Base-by-base conservation (phyloP, 2,113 vertebrate species). In the Toxotes jaculatrix region DNA sequence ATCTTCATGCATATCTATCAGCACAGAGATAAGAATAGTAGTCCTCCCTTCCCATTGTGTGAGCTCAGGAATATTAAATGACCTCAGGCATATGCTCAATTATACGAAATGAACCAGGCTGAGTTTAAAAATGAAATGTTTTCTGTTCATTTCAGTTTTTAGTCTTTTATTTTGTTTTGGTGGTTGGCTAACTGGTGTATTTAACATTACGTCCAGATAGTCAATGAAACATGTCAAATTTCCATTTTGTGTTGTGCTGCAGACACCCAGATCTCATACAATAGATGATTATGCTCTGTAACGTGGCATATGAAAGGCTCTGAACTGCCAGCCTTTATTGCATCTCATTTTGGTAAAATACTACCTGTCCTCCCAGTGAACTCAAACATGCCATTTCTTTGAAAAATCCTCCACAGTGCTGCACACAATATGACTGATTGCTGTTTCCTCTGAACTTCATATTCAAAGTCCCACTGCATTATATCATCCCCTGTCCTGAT, bases 301-400 rank as follows among this genome's bases (percentile, higher is more conserved):
- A 89, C 66, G 62, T 87, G 84, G 71, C 83, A 82, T 79, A 85
- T 79, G 80, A 89, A 90, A 90, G 86, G 80, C 79, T 87, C 62
- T 53, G 77, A 75, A 81, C 83, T 88, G 91, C 87, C 92, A 79
- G 85, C 72, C 71, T 87, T 89, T 93, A 93, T 87, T 86, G 89
- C 85, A 86, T 91, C 87, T 88, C 85, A 92, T 90, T 91, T 83
- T 79, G 55, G 57, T 83, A 92, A 91, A 93, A 92, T 89, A 88
- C 89, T 77, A 88, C 88, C 85, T 90, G 94, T 92, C 90, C 93
- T 92, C 89, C 75, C 73, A 31, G 83, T 93, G 92, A 94, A 95
- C 94, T 91, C 87, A 83, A 83, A 87, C 51, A 63, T 81, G 86
- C 75, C 83, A 88, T 89, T 91, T 67, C 75, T 86, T 57, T 85